A percentile compares a stretch with the other conserved stretches of the same genome.
These are phyloP conservation scores for Bombus superbus DNA, from an alignment of 1,140 invertebrate species.

Conservation along the genomic window DNA sequence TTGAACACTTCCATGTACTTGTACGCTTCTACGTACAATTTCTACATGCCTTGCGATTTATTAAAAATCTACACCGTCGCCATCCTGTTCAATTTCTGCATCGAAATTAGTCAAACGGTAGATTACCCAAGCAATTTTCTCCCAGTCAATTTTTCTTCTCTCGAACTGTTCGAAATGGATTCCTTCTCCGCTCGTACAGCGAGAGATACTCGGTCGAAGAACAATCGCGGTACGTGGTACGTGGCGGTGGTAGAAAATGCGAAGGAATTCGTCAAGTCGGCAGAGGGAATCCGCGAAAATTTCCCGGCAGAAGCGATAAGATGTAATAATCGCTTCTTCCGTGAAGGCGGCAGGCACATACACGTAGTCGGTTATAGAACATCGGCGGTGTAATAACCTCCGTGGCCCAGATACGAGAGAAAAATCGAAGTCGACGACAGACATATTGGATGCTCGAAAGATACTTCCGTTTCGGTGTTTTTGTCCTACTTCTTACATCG, in stretches of 20 bases:
- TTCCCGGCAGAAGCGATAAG: slow-evolving; percentile 14
- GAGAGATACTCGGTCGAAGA: background rate
- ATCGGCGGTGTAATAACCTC: slow-evolving; percentile 65
- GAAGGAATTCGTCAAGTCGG: background rate
- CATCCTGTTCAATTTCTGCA: no score
- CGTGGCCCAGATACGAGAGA: slow-evolving; percentile 64
- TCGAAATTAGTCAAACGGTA: background rate
- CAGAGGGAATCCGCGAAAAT: slow-evolving; percentile 14
- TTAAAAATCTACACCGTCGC: no score
- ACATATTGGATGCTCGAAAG: slow-evolving; percentile 64
- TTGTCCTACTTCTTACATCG: slow-evolving; percentile 56
- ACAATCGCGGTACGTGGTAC: background rate
- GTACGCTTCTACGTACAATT: no score
- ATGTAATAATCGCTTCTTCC: slow-evolving; percentile 56
- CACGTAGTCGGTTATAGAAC: slow-evolving; percentile 54
- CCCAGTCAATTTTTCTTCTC: background rate
- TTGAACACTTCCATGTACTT: no score
- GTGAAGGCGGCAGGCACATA: slow-evolving; percentile 24
- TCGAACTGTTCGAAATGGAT: background rate
- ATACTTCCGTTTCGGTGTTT: slow-evolving; percentile 54
- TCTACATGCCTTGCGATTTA: no score
- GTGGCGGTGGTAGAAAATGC: slow-evolving; percentile 10
- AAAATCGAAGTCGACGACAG: slow-evolving; percentile 65
- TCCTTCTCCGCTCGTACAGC: background rate
- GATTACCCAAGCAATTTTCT: background rate